These are phyloP conservation scores for Spialia ferax DNA, from an alignment of 2,888 invertebrate genomes.

Conservation along the genomic window DNA sequence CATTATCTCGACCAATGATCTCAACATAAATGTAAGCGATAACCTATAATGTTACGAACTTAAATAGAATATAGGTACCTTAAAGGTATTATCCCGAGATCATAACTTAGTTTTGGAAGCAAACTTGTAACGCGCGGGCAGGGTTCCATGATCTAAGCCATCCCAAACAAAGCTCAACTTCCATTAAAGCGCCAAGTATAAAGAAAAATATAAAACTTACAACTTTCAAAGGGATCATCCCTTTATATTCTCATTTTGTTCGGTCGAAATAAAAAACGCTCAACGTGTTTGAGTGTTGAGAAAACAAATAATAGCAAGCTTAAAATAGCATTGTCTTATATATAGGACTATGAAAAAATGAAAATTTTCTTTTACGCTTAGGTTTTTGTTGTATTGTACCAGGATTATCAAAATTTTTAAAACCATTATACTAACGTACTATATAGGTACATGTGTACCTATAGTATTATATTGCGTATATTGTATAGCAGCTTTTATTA, in stretches of 20 bases:
- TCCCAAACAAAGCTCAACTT: constrained; percentile 72
- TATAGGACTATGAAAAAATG: neutral
- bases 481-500: too few species aligned
- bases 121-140: constrained; percentile 49
- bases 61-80: neutral
- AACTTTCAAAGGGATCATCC: constrained; percentile 75
- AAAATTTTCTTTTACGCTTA: neutral
- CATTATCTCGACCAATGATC: too few species aligned
- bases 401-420: neutral
- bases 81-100: constrained; percentile 4
- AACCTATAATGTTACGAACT: neutral
- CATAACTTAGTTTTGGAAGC: constrained; percentile 16
- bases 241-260: constrained; percentile 69
- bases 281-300: constrained; percentile 58
- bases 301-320: constrained; percentile 47
- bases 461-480: neutral
- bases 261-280: constrained; percentile 61
- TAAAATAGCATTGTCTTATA: neutral
- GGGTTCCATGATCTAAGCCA: constrained; percentile 58
- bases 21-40: too few species aligned
- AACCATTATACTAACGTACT: neutral
- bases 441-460: neutral
- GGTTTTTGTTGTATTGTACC: neutral
- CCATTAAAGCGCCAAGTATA: constrained; percentile 71
- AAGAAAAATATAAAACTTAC: constrained; percentile 76